Evolutionary conservation across 2,797 vertebrate genomes (phyloP).

Genomic region (Rhinophrynus dorsalis): DNA sequence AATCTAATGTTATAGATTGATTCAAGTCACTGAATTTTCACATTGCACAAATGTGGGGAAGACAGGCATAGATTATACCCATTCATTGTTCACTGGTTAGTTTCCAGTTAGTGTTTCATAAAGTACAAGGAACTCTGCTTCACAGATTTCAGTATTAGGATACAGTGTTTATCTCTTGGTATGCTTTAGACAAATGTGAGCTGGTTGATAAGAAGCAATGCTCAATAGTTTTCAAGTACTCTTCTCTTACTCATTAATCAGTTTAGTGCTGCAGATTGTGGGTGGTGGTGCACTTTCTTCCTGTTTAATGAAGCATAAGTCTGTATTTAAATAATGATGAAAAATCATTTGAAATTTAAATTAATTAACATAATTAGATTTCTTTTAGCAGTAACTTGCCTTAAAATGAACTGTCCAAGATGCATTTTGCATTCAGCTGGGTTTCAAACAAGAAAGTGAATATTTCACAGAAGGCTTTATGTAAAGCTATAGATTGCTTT

Average conservation of each 20-base stretch:
- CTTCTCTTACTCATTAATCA: conserved; percentile 16
- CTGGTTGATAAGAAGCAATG: conserved; percentile 21
- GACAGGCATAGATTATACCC: conserved; percentile 14
- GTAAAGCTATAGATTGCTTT: no score
- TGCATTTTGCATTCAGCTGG: no score
- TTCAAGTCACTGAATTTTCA: conserved; percentile 11
- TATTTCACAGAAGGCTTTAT: no score
- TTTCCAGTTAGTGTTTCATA: conserved; percentile 26
- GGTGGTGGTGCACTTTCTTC: background rate
- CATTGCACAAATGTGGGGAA: conserved; percentile 9
- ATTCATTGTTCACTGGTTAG: conserved; percentile 18
- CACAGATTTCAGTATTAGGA: conserved; percentile 9
- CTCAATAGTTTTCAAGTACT: conserved; percentile 27
- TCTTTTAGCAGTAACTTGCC: no score
- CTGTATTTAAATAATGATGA: background rate
- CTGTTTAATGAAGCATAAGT: background rate
- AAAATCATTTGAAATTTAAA: background rate
- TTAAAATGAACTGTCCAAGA: no score
- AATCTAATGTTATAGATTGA: conserved; percentile 12
- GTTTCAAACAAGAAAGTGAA: no score
- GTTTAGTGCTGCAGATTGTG: background rate
- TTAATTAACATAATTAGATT: background rate
- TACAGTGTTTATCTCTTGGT: conserved; percentile 7
- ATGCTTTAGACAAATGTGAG: conserved; percentile 14
- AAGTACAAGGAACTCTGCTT: conserved; percentile 15